These are phyloP conservation scores for Indicator indicator DNA, from an alignment of 2,113 vertebrate genomes.

Conservation along the genomic window DNA sequence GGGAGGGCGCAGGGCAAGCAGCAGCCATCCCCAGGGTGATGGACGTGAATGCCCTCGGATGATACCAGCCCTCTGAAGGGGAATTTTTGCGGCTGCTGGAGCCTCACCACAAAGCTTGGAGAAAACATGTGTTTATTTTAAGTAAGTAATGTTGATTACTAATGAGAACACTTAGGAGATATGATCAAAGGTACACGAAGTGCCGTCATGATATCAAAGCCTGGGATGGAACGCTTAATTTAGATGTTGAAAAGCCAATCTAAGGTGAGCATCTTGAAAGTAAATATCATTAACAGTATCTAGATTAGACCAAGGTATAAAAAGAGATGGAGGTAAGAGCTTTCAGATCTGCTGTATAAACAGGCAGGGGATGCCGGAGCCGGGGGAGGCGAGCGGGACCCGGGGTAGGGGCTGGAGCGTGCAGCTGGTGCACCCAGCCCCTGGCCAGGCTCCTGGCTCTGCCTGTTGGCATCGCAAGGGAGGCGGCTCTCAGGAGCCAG, in stretches of 20 bases:
- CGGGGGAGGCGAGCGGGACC: conserved; percentile 35
- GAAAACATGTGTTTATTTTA: conserved; percentile 74
- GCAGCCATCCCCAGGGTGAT: conserved; percentile 52
- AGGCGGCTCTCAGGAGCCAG: neutral
- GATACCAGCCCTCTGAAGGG: conserved; percentile 62
- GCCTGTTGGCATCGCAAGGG: neutral
- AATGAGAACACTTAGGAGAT: conserved; percentile 73
- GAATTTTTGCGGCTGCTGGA: conserved; percentile 72
- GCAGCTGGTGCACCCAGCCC: neutral
- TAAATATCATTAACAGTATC: conserved; percentile 71
- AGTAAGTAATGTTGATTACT: conserved; percentile 73
- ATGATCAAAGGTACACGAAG: conserved; percentile 72
- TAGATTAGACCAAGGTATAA: conserved; percentile 72
- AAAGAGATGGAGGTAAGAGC: conserved; percentile 70
- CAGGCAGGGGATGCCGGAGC: conserved; percentile 54
- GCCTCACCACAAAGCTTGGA: conserved; percentile 65
- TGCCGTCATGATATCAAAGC: conserved; percentile 73
- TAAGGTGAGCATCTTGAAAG: conserved; percentile 69
- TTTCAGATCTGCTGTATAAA: conserved; percentile 65
- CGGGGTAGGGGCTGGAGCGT: conserved; percentile 11
- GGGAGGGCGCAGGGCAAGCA: neutral
- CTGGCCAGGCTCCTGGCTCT: neutral
- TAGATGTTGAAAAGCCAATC: conserved; percentile 74
- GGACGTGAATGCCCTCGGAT: conserved; percentile 66
- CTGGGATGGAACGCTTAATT: conserved; percentile 72